Base-by-base conservation (phyloP, 2,113 vertebrate species). In the Rhinichthys klamathensis region DNA sequence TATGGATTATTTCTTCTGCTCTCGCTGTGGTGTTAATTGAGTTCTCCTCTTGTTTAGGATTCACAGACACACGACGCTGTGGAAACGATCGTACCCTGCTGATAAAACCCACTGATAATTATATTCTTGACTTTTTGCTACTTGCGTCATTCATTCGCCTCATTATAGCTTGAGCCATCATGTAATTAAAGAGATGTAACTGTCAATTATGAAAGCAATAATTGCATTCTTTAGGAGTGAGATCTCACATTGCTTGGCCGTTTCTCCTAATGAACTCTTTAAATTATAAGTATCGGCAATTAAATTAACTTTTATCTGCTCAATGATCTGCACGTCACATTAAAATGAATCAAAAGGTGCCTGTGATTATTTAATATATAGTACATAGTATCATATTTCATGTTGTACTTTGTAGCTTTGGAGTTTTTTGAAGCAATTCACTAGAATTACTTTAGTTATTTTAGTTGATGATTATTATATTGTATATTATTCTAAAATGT, bases 21-120 rank as follows among this genome's bases (percentile, higher is more conserved):
- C 91, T 91, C 60, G 86, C 90, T 91, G 91, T 86, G 91, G 88
- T 89, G 89, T 92, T 93, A 91, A 93, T 92, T 92, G 91, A 92
- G 90, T 87, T 90, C 88, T 81, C 41, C 10, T 65, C 86, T 93
- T 86, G 86, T 87, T 86, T 86, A 86, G 81, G 82, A 67, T 77
- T 44, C 46, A n/a, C 41, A n/a, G 10, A 38, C 67, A 74, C 54
- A 61, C 11, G 30, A 32, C 70, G 9, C 27, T 18, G 30, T 32
- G 27, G 63, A 65, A 76, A 77, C 61, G 21, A 84, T 72, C 4
- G 2, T 21, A 21, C 15, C 46, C 35, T 46, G 83, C 82, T 76
- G 58, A 74, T 79, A 72, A 30, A 72, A 69, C 27, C 7, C 49
- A 70, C 35, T 83, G 18, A 76, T 70, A 30, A 69, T 78, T 51